Percentiles rank a stretch among this genome's conserved stretches.
Evolutionary conservation across 2,113 vertebrate genomes (phyloP).

Genomic region (Labeo rohita): DNA sequence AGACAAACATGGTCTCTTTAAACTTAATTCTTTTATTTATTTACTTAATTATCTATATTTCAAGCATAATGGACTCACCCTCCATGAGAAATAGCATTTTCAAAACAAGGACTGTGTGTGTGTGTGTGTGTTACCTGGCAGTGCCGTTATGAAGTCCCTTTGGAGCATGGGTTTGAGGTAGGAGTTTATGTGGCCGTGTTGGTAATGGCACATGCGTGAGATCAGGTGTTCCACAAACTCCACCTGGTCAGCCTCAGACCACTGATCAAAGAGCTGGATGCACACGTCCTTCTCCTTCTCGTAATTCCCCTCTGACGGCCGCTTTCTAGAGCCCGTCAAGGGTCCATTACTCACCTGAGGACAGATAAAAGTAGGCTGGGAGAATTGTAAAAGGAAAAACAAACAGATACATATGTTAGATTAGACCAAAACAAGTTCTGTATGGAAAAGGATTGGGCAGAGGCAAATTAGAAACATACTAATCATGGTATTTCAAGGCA

Average conservation of each 20-base stretch:
- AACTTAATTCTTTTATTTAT: too few species aligned
- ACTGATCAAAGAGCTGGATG: slow-evolving; percentile 98
- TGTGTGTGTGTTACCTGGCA: slow-evolving; percentile 84
- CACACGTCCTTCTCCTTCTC: slow-evolving; percentile 99
- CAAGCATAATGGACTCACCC: not conserved
- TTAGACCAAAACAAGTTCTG: not conserved
- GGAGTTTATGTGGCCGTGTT: slow-evolving; percentile 99
- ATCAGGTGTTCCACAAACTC: slow-evolving; percentile 99
- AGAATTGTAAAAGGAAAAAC: slow-evolving; percentile 6
- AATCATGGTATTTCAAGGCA: not conserved
- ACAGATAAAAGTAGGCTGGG: slow-evolving; percentile 29
- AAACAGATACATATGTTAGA: not conserved
- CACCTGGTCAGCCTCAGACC: slow-evolving; percentile 98
- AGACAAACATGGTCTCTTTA: not conserved
- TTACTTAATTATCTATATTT: not conserved
- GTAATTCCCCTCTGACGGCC: slow-evolving; percentile 96
- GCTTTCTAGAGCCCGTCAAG: slow-evolving; percentile 92
- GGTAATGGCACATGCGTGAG: slow-evolving; percentile 99
- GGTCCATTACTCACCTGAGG: slow-evolving; percentile 92
- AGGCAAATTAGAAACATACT: not conserved
- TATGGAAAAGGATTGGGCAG: not conserved
- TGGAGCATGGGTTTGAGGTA: slow-evolving; percentile 99
- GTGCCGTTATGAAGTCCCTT: slow-evolving; percentile 96
- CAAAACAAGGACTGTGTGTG: not conserved
- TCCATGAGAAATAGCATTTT: not conserved